These are phyloP conservation scores for Pollenia amentaria DNA, from an alignment of 2,888 invertebrate species.

Conservation along the genomic window DNA sequence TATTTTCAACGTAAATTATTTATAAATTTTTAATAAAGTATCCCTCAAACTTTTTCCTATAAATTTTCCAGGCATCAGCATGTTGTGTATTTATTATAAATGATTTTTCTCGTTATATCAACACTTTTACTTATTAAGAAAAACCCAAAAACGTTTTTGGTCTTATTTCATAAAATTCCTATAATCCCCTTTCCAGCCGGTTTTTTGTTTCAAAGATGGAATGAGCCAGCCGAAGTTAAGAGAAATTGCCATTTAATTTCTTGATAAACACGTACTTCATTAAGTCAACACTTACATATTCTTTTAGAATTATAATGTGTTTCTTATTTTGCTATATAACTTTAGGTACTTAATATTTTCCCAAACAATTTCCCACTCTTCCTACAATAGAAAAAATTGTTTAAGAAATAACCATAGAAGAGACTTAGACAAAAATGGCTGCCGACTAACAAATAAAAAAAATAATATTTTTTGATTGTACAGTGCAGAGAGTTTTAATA, in stretches of 20 bases:
- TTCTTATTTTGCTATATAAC: conserved; percentile 52
- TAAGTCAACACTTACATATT: conserved; percentile 80
- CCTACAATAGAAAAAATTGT: background rate
- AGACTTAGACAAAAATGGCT: background rate
- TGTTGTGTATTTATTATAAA: no score
- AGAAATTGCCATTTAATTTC: conserved; percentile 81
- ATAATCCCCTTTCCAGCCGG: no score
- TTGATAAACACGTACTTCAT: conserved; percentile 82
- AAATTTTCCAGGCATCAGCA: no score
- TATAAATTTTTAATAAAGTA: no score
- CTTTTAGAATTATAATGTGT: conserved; percentile 77
- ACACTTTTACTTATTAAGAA: no score
- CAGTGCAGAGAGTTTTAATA: conserved; percentile 45
- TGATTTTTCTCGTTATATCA: no score
- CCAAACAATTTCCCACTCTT: background rate
- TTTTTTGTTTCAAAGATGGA: no score
- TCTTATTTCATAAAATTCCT: no score
- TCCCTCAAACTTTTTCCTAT: no score
- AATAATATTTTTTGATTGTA: background rate
- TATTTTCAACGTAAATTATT: no score
- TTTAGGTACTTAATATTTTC: conserved; percentile 24
- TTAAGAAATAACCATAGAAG: background rate
- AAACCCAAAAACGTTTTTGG: no score
- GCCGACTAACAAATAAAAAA: background rate
- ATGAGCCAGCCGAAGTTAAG: background rate